phyloP scores from a whole-genome alignment of 2,113 vertebrate genomes.

The Cisticola juncidis region DNA sequence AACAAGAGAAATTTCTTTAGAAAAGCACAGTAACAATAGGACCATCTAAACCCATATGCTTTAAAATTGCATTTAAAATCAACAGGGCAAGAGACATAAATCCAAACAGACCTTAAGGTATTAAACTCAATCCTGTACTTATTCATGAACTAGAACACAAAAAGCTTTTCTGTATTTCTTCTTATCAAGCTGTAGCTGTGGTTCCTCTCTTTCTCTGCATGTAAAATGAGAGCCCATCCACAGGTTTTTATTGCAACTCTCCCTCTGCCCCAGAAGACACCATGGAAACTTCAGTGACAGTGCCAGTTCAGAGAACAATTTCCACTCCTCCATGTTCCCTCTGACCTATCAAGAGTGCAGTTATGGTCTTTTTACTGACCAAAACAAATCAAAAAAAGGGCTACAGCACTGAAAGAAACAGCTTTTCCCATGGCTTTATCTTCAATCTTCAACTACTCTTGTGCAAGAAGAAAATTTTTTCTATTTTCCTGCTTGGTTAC shows the following conservation, averaged over 20 bases:
- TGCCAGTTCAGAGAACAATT: not conserved
- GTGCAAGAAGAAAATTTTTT: not conserved
- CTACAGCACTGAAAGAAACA: not conserved
- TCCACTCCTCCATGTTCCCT: not conserved
- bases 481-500: not conserved
- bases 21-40: not conserved
- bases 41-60: not conserved
- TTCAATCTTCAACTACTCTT: not conserved
- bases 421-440: not conserved
- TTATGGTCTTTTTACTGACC: not conserved
- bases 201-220: not conserved
- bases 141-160: not conserved
- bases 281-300: accelerated
- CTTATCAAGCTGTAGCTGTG: accelerated
- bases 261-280: not conserved
- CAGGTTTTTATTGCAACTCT: not conserved
- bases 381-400: not conserved
- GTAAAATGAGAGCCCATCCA: not conserved
- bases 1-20: not conserved
- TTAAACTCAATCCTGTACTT: not conserved
- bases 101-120: not conserved
- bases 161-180: not conserved
- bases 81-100: not conserved
- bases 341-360: not conserved
- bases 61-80: not conserved